Evolutionary conservation across 2,113 vertebrate species (phyloP).

Genomic region (Acanthochromis polyacanthus): DNA sequence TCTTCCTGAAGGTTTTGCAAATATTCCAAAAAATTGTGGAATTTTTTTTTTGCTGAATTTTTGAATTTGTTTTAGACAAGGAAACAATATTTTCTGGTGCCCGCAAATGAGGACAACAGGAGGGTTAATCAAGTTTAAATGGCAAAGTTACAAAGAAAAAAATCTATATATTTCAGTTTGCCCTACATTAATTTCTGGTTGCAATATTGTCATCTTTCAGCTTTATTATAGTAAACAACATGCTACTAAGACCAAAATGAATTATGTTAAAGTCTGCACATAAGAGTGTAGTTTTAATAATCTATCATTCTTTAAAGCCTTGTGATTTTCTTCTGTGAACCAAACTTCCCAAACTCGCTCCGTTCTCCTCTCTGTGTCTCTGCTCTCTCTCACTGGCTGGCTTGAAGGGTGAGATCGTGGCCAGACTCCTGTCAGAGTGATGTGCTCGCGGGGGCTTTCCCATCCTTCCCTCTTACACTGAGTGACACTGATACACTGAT

Average conservation of each 20-base stretch:
- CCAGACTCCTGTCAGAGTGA: slow-evolving; percentile 83
- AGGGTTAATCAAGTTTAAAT: too few species aligned
- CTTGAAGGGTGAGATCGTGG: slow-evolving; percentile 73
- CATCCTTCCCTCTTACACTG: slow-evolving; percentile 75
- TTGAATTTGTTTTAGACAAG: too few species aligned
- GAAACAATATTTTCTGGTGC: too few species aligned
- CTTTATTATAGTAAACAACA: too few species aligned
- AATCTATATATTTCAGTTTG: too few species aligned
- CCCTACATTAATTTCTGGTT: too few species aligned
- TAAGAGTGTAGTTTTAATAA: background rate
- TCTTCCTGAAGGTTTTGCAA: too few species aligned
- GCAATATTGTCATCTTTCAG: too few species aligned
- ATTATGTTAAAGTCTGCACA: background rate
- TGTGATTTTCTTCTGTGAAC: background rate
- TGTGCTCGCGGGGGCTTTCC: slow-evolving; percentile 75
- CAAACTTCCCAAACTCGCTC: background rate
- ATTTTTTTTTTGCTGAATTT: too few species aligned
- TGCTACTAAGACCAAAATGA: background rate
- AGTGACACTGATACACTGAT: slow-evolving; percentile 81
- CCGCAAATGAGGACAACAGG: too few species aligned
- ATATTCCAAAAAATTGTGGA: too few species aligned
- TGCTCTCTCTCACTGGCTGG: slow-evolving; percentile 52
- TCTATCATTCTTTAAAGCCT: background rate
- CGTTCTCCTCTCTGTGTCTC: slow-evolving; percentile 8
- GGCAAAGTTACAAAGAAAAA: background rate